phyloP scores from a whole-genome alignment of 2,113 vertebrate genomes.

The Arothron firmamentum region DNA sequence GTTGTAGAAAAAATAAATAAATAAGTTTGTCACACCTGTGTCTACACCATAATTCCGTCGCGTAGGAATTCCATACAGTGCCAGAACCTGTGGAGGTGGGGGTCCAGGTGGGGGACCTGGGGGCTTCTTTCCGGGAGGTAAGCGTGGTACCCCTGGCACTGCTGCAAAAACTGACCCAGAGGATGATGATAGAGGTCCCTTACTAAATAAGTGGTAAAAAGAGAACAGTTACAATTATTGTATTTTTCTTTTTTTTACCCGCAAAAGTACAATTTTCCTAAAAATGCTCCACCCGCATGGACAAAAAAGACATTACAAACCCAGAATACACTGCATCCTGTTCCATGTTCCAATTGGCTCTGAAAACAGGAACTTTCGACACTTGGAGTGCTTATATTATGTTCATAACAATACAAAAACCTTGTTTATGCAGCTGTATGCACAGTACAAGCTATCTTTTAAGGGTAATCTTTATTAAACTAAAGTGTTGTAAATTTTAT shows the following conservation, averaged over 20 bases:
- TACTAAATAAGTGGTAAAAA: slow-evolving; percentile 52
- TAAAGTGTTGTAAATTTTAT: too few species aligned
- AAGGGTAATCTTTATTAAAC: too few species aligned
- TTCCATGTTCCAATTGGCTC: too few species aligned
- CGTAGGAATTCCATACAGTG: slow-evolving; percentile 81
- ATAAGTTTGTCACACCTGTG: slow-evolving; percentile 66
- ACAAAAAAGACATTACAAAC: not conserved
- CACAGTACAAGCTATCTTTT: too few species aligned
- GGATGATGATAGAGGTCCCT: slow-evolving; percentile 73
- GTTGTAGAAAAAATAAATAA: not conserved
- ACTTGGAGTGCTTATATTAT: too few species aligned
- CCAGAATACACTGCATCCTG: too few species aligned
- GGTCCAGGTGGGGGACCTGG: slow-evolving; percentile 94
- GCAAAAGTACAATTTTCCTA: not conserved
- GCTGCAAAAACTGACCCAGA: slow-evolving; percentile 76
- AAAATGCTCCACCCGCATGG: not conserved
- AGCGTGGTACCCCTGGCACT: slow-evolving; percentile 83
- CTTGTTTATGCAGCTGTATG: too few species aligned
- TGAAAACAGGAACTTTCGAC: too few species aligned
- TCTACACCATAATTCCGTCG: slow-evolving; percentile 79
- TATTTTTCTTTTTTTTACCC: not conserved
- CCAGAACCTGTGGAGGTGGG: slow-evolving; percentile 89
- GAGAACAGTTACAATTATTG: not conserved
- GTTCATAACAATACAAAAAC: too few species aligned
- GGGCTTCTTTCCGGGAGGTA: slow-evolving; percentile 92